Base-by-base conservation (phyloP, 2,888 invertebrate genomes). In the Calephelis perditalis region DNA sequence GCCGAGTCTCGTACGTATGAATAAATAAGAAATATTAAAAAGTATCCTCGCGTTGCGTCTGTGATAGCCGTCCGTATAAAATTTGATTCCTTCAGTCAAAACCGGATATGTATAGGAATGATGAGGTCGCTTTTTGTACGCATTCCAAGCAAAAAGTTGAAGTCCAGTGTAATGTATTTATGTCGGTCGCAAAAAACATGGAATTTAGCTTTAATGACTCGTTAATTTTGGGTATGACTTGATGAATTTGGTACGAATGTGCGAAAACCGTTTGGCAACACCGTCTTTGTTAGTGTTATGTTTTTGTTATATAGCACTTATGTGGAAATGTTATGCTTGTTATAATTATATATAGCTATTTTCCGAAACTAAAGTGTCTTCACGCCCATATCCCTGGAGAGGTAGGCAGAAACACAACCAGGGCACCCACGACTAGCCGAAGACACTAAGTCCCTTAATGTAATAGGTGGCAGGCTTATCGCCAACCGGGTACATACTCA, bases 91-190 rank as follows among this genome's bases (percentile, higher is more conserved):
- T 75, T 77, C 58, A 64, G 65, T 65, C 73, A 71, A 72, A 84
- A 78, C 82, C 84, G 82, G 82, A 86, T 86, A 76, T 75, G 73
- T 72, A 73, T 74, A 73, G 71, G 73, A 78, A 74, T 76, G 77
- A 75, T 74, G 76, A 76, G 76, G 72, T 71, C 69, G 71, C 72
- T 89, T 89, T 90, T 89, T 90, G 79, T 77, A 74, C 80, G 84
- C 79, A 90, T 89, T 88, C 89, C 84, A 67, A 74, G 76, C 81
- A 80, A 85, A 86, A 87, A 87, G 80, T 80, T 75, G 79, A 77
- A 79, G 81, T 79, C 78, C 79, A 76, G 74, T 65, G 75, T 78
- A 79, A 72, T 79, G 81, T 83, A 76, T 79, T 80, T 81, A 79
- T 77, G 76, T 72, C 72, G 68, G 62, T 69, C 73, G 81, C 82